Evolutionary conservation across 2,888 invertebrate species (phyloP).

Genomic region (Notocelia uddmanniana): DNA sequence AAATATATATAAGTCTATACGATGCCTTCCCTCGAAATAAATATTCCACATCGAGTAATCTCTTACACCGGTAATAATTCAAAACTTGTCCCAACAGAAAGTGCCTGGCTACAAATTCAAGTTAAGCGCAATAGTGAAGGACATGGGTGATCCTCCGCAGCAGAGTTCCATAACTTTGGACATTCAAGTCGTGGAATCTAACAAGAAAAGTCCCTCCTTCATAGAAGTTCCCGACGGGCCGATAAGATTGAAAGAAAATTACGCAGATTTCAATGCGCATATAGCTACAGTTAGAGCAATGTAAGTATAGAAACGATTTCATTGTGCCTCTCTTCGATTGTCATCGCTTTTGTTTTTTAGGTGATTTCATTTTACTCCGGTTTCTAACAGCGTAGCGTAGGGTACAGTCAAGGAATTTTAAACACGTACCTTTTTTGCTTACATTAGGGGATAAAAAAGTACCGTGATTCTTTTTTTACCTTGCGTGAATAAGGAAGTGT

Average conservation of each 20-base stretch:
- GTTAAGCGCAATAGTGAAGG: constrained; percentile 91
- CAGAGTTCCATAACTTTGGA: constrained; percentile 91
- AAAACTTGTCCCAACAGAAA: constrained; percentile 76
- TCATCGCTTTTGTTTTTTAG: constrained; percentile 2
- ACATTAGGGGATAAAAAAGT: too few relatives aligned
- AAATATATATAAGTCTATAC: constrained; percentile 2
- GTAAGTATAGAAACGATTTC: constrained; percentile 76
- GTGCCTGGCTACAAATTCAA: constrained; percentile 88
- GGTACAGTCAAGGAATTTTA: too few relatives aligned
- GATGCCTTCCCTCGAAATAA: constrained; percentile 10
- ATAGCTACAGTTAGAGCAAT: constrained; percentile 90
- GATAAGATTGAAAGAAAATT: constrained; percentile 90
- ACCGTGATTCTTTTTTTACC: too few relatives aligned
- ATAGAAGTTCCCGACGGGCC: constrained; percentile 86
- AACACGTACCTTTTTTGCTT: too few relatives aligned
- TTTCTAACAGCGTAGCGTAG: not conserved
- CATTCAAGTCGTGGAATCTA: constrained; percentile 94
- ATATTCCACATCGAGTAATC: constrained; percentile 25
- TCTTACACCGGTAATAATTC: constrained; percentile 21
- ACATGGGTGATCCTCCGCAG: constrained; percentile 89
- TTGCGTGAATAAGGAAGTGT: too few relatives aligned
- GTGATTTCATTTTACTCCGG: not conserved
- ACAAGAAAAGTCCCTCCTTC: constrained; percentile 93
- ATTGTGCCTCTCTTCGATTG: not conserved
- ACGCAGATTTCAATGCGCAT: constrained; percentile 88